Base-by-base conservation (phyloP, 1,140 invertebrate genomes). In the Zaprionus gabonicus region DNA sequence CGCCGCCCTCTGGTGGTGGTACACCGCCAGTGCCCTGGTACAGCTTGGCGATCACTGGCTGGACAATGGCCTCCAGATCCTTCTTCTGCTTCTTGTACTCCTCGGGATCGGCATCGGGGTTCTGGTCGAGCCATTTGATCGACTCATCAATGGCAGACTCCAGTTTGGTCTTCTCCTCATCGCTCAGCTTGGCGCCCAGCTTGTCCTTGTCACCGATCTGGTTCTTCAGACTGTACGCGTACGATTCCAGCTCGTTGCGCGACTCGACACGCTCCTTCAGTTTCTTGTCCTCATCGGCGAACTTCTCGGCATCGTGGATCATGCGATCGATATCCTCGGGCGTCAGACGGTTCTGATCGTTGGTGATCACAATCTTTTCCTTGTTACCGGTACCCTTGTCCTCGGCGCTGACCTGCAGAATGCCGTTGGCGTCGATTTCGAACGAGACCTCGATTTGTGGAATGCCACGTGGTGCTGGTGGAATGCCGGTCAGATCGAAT, bases 361-460 rank as follows among this genome's bases (percentile, higher is more conserved):
- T 99, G 70, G 99, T 99, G 91, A 99, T 99, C 59, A 99, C 98
- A 91, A 99, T 99, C 93, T 99, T 99, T 92, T 99, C 98, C 76
- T 98, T 96, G 94, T 99, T 99, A 65, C 99, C 99, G 66, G 99
- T 99, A 36, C 98, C 98, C 93, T 99, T 99, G 91, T 99, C 99
- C 93, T 99, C 99, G 25, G 99, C 99, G 23, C 98, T 98, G 76
- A 99, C 98, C 94, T 97, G 97, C 10, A 99, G 94, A 91, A 99
- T 99, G 94, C 99, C 99, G 92, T 99, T 99, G 46, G 98, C 99
- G 91, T 99, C 99, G 84, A 99, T 99, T 94, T 99, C 99, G 91
- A 99, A 99, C 0, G 98, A 99, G 2, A 99, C 98, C 94, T 99
- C 98, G 92, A 99, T 99, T 94, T 99, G 98, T n/a, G 99, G 98